Evolutionary conservation across 2,113 vertebrate species (phyloP).

Genomic region (Xenopus tropicalis): DNA sequence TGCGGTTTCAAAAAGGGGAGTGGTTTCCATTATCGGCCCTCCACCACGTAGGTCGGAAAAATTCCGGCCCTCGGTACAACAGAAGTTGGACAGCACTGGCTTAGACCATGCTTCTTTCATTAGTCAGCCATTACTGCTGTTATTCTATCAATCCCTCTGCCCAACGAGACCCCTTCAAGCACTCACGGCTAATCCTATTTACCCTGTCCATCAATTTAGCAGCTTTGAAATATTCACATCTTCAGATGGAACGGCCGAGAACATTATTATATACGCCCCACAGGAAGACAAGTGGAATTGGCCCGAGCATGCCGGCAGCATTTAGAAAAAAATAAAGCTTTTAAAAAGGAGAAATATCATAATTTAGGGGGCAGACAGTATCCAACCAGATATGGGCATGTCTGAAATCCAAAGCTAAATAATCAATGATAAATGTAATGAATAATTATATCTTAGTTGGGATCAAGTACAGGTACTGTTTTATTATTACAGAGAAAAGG

Average conservation of each 20-base stretch:
- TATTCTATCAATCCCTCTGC: constrained; percentile 60
- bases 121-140: constrained; percentile 56
- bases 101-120: constrained; percentile 40
- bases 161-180: constrained; percentile 55
- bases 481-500: too few relatives aligned
- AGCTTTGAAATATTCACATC: constrained; percentile 80
- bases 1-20: too few relatives aligned
- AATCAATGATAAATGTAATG: too few relatives aligned
- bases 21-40: too few relatives aligned
- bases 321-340: constrained; percentile 9
- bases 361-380: neutral
- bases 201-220: constrained; percentile 69
- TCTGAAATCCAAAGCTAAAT: too few relatives aligned
- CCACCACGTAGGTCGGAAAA: too few relatives aligned
- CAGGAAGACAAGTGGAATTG: constrained; percentile 43
- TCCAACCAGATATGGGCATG: neutral
- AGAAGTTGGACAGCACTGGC: too few relatives aligned
- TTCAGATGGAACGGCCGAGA: constrained; percentile 54
- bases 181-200: constrained; percentile 72
- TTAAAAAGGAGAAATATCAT: neutral
- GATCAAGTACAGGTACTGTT: too few relatives aligned
- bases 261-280: constrained; percentile 44
- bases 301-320: constrained; percentile 47
- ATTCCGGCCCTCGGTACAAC: too few relatives aligned
- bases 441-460: too few relatives aligned